Percentiles rank a stretch among this genome's conserved stretches.
Conservation (phyloP, 2,113 vertebrate genomes). For the Xenopus tropicalis region DNA sequence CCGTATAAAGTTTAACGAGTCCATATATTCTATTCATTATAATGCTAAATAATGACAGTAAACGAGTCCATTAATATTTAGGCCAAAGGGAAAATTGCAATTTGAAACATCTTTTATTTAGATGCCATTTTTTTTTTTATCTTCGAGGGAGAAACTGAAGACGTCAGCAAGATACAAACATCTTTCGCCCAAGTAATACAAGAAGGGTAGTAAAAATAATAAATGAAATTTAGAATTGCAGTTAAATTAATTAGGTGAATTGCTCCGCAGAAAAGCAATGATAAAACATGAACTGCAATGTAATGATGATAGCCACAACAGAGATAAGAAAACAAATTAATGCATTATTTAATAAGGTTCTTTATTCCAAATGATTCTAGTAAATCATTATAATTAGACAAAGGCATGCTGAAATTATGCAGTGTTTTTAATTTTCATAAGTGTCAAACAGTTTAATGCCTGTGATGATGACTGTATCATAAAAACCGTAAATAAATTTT, state of each 20-base stretch:
- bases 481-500: slow-evolving; percentile 23
- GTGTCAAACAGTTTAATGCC: slow-evolving; percentile 37
- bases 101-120: slow-evolving; percentile 1
- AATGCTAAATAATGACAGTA: no score
- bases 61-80: no score
- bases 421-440: slow-evolving; percentile 36
- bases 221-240: slow-evolving; percentile 22
- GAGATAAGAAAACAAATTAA: slow-evolving; percentile 38
- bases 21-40: no score
- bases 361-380: slow-evolving; percentile 38
- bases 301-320: slow-evolving; percentile 31
- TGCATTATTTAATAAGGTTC: slow-evolving; percentile 43
- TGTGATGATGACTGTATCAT: slow-evolving; percentile 34
- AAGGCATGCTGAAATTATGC: slow-evolving; percentile 23
- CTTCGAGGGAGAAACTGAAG: background rate
- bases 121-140: background rate
- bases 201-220: slow-evolving; percentile 15
- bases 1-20: no score
- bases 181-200: slow-evolving; percentile 8
- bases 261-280: slow-evolving; percentile 15
- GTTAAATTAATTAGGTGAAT: slow-evolving; percentile 38
- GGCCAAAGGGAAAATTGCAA: background rate
- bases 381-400: slow-evolving; percentile 46
- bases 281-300: slow-evolving; percentile 29
- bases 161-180: background rate